These are phyloP conservation scores for Desmophyllum pertusum DNA, from an alignment of 92 coral and sea anemone species.

Conservation along the genomic window DNA sequence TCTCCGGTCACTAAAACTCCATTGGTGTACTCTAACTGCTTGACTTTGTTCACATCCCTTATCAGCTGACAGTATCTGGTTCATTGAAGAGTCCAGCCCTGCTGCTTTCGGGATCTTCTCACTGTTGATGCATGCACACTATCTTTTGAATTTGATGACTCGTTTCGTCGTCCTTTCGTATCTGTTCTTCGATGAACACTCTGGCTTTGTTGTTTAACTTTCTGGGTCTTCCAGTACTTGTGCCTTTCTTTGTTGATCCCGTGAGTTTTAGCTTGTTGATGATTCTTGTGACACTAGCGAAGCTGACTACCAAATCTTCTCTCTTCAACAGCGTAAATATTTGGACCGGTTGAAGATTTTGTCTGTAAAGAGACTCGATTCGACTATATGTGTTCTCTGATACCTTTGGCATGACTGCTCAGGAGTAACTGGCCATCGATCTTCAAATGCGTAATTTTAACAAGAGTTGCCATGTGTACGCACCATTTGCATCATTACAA, in stretches of 20 bases:
- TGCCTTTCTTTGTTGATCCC: conserved; percentile 14
- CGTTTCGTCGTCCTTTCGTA: conserved; percentile 38
- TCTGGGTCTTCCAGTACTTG: conserved; percentile 37
- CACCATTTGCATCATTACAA: too few relatives aligned
- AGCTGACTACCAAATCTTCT: neutral
- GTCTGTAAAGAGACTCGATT: neutral
- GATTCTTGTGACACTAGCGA: conserved; percentile 7
- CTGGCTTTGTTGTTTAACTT: conserved; percentile 7
- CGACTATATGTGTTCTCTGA: neutral
- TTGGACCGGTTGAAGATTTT: neutral
- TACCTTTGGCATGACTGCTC: neutral
- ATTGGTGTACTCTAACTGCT: conserved; percentile 24
- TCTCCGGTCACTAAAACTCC: conserved; percentile 20
- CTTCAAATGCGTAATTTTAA: too few relatives aligned
- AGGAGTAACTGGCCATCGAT: too few relatives aligned
- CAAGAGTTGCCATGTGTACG: too few relatives aligned
- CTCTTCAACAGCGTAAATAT: neutral
- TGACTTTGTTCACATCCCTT: conserved; percentile 30
- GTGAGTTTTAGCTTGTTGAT: conserved; percentile 13
- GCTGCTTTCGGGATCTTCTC: too few relatives aligned
- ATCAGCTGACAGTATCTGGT: conserved; percentile 47
- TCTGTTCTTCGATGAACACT: conserved; percentile 28
- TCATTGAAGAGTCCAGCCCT: conserved; percentile 33
- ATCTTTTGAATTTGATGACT: conserved; percentile 19
- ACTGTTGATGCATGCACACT: neutral